Conservation (phyloP, 2,797 vertebrate species). For the Sylvia borin region DNA sequence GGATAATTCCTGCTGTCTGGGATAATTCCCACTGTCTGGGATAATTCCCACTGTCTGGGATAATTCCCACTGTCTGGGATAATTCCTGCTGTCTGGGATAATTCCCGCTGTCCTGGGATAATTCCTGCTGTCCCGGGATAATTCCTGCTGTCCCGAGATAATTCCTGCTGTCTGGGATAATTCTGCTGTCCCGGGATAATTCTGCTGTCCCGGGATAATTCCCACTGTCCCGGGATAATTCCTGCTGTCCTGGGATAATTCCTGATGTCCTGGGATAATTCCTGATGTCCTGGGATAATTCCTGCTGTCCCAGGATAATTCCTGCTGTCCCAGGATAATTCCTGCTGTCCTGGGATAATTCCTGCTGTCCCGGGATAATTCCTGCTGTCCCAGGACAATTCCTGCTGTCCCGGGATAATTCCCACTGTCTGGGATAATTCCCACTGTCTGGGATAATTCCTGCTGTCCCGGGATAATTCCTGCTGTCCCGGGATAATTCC, state of each 20-base stretch:
- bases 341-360: fast-evolving
- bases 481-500: conserved; percentile 25
- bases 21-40: fast-evolving
- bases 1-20: fast-evolving
- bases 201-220: conserved; percentile 59
- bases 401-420: fast-evolving
- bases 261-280: fast-evolving
- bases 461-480: neutral
- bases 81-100: neutral
- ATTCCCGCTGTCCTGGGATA: fast-evolving
- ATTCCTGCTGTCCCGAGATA: conserved; percentile 62
- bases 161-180: fast-evolving
- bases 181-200: neutral
- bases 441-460: fast-evolving
- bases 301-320: neutral
- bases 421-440: fast-evolving
- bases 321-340: fast-evolving
- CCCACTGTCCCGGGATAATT: conserved; percentile 76
- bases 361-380: fast-evolving
- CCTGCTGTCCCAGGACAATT: fast-evolving
- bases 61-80: neutral
- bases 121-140: conserved; percentile 34
- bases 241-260: conserved; percentile 11
- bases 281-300: fast-evolving
- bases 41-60: fast-evolving